Evolutionary conservation across 2,797 vertebrate genomes (phyloP).

Genomic region (Streptopelia turtur): DNA sequence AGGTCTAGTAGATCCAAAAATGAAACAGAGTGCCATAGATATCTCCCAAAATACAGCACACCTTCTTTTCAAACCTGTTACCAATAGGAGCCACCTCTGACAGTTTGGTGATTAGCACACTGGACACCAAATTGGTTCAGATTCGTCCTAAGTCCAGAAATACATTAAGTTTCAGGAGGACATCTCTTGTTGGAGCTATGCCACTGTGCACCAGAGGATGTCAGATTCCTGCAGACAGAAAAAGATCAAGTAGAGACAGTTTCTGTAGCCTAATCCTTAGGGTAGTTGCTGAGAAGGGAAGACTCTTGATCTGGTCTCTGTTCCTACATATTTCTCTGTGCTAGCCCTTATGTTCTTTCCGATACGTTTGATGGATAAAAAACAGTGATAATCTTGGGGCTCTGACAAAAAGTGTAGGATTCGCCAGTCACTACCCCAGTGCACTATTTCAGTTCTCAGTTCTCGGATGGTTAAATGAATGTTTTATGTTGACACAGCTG

Average conservation of each 20-base stretch:
- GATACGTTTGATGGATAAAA: neutral
- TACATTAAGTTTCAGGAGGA: neutral
- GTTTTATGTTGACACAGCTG: neutral
- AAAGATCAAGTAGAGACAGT: neutral
- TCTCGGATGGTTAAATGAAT: neutral
- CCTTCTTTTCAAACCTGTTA: neutral
- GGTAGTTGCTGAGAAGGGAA: neutral
- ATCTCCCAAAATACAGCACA: neutral
- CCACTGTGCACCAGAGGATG: neutral
- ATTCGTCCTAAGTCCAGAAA: neutral
- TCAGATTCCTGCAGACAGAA: neutral
- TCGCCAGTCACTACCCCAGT: neutral
- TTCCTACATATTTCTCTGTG: neutral
- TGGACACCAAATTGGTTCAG: neutral
- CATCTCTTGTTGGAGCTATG: neutral
- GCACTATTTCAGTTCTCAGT: neutral
- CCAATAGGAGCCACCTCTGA: neutral
- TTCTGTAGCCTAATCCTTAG: neutral
- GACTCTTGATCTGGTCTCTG: neutral
- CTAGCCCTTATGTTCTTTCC: neutral
- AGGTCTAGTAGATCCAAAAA: neutral
- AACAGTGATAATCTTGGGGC: neutral
- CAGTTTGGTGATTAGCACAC: neutral
- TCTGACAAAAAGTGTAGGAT: neutral
- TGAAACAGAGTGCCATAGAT: neutral